Conservation (phyloP, 2,113 vertebrate genomes). For the Macquaria australasica region DNA sequence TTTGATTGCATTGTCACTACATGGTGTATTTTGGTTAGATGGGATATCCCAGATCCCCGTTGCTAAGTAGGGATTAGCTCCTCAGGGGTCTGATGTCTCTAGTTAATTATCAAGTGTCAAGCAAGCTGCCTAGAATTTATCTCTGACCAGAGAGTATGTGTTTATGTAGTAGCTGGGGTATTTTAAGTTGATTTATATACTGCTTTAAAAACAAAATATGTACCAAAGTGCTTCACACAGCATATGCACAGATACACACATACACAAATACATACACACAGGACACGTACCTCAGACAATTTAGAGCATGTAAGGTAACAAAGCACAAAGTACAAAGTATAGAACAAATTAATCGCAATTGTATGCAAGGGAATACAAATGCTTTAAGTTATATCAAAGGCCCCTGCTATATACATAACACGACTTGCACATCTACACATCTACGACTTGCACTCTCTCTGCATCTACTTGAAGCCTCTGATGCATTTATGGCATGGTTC, state of each 20-base stretch:
- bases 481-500: constrained; percentile 27
- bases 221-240: not conserved
- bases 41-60: constrained; percentile 54
- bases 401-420: not conserved
- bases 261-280: not conserved
- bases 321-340: not conserved
- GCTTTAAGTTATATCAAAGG: constrained; percentile 18
- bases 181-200: not conserved
- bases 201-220: not conserved
- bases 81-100: constrained; percentile 41
- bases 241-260: not conserved
- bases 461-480: not conserved
- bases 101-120: constrained; percentile 31
- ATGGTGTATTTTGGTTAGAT: constrained; percentile 10
- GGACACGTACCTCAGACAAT: not conserved
- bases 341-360: constrained; percentile 1
- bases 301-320: not conserved
- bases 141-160: constrained; percentile 5
- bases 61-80: constrained; percentile 43
- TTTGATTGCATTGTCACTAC: constrained; percentile 12
- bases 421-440: too few relatives aligned
- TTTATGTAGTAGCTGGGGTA: not conserved
- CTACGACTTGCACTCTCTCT: too few relatives aligned
- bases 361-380: not conserved
- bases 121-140: not conserved